These are phyloP conservation scores for Scaptomyza cyrtandrae DNA, from an alignment of 2,888 invertebrate genomes.

Conservation along the genomic window DNA sequence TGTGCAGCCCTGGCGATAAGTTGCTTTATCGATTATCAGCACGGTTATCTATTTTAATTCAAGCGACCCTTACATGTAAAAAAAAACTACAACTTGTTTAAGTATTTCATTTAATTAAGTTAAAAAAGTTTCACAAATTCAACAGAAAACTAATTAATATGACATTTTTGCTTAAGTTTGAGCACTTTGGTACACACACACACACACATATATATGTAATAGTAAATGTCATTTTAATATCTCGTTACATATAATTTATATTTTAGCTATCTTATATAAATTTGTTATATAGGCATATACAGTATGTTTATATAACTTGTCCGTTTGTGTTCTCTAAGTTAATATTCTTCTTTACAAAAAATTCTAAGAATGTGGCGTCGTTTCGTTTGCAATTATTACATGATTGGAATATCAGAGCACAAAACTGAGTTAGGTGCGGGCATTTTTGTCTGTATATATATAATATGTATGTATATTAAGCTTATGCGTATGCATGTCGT, in stretches of 20 bases:
- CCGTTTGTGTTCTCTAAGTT: constrained; percentile 52
- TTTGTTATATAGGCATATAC: constrained; percentile 52
- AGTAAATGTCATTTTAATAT: constrained; percentile 66
- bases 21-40: constrained; percentile 4
- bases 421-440: constrained; percentile 50
- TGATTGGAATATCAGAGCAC: constrained; percentile 70
- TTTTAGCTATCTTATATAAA: constrained; percentile 60
- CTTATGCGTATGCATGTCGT: constrained; percentile 48
- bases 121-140: constrained; percentile 72
- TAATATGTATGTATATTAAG: constrained; percentile 40
- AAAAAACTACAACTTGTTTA: constrained; percentile 16
- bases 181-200: constrained; percentile 78
- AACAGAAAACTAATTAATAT: constrained; percentile 71
- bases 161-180: constrained; percentile 69
- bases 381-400: constrained; percentile 54
- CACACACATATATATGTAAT: constrained; percentile 52
- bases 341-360: constrained; percentile 47
- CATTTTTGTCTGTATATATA: constrained; percentile 29
- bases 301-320: constrained; percentile 56
- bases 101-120: constrained; percentile 63
- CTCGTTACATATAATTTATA: constrained; percentile 53
- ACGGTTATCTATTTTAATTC: background rate
- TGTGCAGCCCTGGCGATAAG: constrained; percentile 24
- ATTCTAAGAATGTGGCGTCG: constrained; percentile 59
- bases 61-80: constrained; percentile 6